These are phyloP conservation scores for Pygathrix nemaeus DNA, from an alignment of 2,113 vertebrate species.

Conservation along the genomic window DNA sequence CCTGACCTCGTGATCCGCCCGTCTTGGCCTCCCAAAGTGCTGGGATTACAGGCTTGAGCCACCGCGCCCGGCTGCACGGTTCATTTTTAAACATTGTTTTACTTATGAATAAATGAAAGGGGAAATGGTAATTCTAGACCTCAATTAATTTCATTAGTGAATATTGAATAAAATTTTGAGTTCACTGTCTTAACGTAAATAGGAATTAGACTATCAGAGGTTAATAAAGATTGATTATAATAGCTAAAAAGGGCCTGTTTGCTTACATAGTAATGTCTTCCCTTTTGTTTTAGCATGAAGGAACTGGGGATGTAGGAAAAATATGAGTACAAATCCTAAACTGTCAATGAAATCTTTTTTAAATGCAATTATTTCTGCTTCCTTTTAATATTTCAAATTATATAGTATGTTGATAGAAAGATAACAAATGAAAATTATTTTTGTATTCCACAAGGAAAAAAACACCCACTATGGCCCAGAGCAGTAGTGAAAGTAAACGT, in stretches of 20 bases:
- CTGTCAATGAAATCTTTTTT: neutral
- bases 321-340: neutral
- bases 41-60: too few relatives aligned
- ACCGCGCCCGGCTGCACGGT: too few relatives aligned
- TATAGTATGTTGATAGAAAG: neutral
- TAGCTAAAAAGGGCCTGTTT: neutral
- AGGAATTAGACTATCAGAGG: slow-evolving; percentile 6
- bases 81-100: slow-evolving; percentile 27
- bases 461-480: neutral
- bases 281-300: slow-evolving; percentile 8
- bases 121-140: neutral
- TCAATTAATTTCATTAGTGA: neutral
- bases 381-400: neutral
- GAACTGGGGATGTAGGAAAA: neutral
- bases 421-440: slow-evolving; percentile 37
- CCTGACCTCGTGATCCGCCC: too few relatives aligned
- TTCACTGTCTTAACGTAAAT: slow-evolving; percentile 11
- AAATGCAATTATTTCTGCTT: slow-evolving; percentile 28
- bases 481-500: neutral
- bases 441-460: neutral
- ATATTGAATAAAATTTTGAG: neutral
- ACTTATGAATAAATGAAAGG: neutral
- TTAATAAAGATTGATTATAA: neutral
- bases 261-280: neutral
- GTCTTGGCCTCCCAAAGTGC: too few relatives aligned